Conservation (phyloP, 2,888 invertebrate genomes). For the Galeopsomyia nigrocyanea region DNA sequence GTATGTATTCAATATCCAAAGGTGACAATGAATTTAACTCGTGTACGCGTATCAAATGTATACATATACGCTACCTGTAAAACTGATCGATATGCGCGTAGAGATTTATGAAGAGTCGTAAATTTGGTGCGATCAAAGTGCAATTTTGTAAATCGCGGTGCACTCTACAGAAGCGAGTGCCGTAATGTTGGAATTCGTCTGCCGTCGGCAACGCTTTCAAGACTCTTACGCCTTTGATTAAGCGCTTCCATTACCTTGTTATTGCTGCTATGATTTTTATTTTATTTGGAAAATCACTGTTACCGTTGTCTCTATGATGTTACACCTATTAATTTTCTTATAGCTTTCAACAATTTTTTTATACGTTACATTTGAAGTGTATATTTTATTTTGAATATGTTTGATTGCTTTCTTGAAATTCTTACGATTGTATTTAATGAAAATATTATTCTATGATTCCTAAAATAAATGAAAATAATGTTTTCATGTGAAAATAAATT, state of each 20-base stretch:
- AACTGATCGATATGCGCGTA: conserved; percentile 51
- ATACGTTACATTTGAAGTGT: background rate
- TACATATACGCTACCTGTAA: conserved; percentile 41
- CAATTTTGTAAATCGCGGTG: conserved; percentile 54
- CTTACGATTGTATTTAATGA: too few relatives aligned
- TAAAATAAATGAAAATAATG: too few relatives aligned
- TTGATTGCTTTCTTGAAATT: too few relatives aligned
- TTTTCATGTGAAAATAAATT: too few relatives aligned
- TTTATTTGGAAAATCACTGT: background rate
- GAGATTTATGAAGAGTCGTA: conserved; percentile 55
- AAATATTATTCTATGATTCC: too few relatives aligned
- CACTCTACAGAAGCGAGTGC: conserved; percentile 47
- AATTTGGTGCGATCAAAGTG: conserved; percentile 55
- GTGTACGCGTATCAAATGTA: conserved; percentile 29
- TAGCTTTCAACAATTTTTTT: background rate
- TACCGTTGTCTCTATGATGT: too few relatives aligned
- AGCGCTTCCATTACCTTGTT: conserved; percentile 15
- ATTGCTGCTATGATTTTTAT: conserved; percentile 19
- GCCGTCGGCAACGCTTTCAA: conserved; percentile 43
- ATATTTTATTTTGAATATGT: background rate
- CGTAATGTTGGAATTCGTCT: conserved; percentile 50
- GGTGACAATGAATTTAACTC: conserved; percentile 43
- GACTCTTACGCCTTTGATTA: conserved; percentile 14
- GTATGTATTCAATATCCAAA: conserved; percentile 31
- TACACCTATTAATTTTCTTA: too few relatives aligned